A percentile compares a stretch with the other conserved stretches of the same genome.
Conservation (phyloP, 2,113 vertebrate genomes). For the Capricornis sumatraensis region DNA sequence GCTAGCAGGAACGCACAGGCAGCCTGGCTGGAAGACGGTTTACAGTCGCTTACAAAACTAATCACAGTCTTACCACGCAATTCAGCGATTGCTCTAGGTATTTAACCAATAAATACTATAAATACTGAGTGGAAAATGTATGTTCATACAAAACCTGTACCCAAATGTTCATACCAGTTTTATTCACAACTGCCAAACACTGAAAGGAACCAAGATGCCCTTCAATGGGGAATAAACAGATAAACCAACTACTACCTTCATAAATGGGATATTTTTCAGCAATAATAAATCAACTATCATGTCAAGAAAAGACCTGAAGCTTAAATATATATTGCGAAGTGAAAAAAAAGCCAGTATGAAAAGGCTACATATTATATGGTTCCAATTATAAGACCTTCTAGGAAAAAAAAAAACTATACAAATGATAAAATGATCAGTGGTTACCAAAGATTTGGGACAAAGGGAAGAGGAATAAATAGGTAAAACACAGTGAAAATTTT, state of each 20-base stretch:
- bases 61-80: neutral
- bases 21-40: accelerated
- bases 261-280: neutral
- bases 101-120: neutral
- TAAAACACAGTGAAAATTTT: neutral
- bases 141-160: neutral
- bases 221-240: neutral
- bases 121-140: neutral
- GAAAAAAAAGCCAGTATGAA: neutral
- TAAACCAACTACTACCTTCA: neutral
- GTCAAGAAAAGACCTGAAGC: neutral
- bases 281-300: neutral
- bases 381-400: neutral
- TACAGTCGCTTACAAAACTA: neutral
- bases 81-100: neutral
- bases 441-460: neutral
- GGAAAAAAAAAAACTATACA: neutral
- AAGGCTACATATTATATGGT: neutral
- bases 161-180: neutral
- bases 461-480: neutral
- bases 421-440: neutral
- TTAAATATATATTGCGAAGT: neutral
- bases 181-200: neutral
- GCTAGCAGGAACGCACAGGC: neutral
- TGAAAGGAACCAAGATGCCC: neutral